Percentiles rank a stretch among this genome's conserved stretches.
Evolutionary conservation across 2,113 vertebrate genomes (phyloP).

Genomic region (Apteryx owenii): DNA sequence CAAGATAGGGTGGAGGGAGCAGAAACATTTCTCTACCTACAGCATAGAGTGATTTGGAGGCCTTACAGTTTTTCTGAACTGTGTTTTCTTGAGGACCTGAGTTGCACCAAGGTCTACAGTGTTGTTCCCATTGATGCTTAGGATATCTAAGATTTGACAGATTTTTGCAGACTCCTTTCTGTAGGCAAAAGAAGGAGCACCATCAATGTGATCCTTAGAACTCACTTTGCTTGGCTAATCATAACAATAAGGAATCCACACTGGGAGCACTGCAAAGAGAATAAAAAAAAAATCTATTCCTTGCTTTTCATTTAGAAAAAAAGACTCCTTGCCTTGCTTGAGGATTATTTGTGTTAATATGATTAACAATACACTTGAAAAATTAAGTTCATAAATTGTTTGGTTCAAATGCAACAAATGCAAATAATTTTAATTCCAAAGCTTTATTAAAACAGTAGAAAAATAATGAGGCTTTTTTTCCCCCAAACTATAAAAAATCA

Average conservation of each 20-base stretch:
- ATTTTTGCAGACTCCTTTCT: background rate
- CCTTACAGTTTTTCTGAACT: background rate
- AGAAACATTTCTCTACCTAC: background rate
- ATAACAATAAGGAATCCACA: background rate
- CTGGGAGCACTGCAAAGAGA: background rate
- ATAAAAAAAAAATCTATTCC: background rate
- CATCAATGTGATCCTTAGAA: background rate
- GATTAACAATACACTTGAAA: background rate
- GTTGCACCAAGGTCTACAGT: background rate
- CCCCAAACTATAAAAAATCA: background rate
- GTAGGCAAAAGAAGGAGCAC: background rate
- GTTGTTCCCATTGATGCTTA: background rate
- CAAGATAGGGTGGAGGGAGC: background rate
- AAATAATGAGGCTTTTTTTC: background rate
- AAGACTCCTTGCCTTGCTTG: background rate
- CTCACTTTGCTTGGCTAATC: background rate
- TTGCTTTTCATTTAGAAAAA: background rate
- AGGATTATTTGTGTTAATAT: background rate
- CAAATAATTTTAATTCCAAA: slow-evolving; percentile 21
- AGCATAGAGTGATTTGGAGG: background rate
- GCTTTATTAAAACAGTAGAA: background rate
- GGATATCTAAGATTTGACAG: background rate
- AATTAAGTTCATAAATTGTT: background rate
- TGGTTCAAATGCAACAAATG: background rate
- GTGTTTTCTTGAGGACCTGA: background rate